A percentile compares a stretch with the other conserved stretches of the same genome.
Evolutionary conservation across 2,113 vertebrate genomes (phyloP).

Genomic region (Amphiprion percula): DNA sequence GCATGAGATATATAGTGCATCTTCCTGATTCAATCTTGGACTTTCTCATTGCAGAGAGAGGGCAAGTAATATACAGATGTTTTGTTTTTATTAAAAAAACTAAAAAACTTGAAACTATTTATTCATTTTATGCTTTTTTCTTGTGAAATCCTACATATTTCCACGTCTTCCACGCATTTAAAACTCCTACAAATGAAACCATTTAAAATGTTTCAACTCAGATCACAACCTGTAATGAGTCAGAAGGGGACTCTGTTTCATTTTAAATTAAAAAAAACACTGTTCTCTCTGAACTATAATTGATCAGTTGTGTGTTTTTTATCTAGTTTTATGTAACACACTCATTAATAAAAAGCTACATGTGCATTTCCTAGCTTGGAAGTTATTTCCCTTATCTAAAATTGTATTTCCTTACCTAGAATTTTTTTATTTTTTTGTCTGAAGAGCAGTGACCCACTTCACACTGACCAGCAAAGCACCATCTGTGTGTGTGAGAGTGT

Average conservation of each 20-base stretch:
- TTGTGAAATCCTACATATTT: background rate
- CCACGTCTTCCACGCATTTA: background rate
- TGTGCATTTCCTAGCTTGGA: slow-evolving; percentile 19
- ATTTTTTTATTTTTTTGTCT: slow-evolving; percentile 27
- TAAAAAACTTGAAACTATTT: background rate
- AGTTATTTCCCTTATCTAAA: slow-evolving; percentile 49
- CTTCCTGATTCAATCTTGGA: slow-evolving; percentile 19
- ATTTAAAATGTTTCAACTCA: background rate
- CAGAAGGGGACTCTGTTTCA: background rate
- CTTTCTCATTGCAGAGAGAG: slow-evolving; percentile 3
- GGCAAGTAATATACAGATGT: background rate
- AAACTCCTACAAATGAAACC: background rate
- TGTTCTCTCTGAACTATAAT: background rate
- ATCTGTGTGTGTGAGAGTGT: slow-evolving; percentile 5
- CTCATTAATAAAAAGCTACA: slow-evolving; percentile 5
- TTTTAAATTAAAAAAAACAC: background rate
- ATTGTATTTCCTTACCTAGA: slow-evolving; percentile 25
- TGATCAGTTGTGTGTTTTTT: background rate
- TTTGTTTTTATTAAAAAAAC: background rate
- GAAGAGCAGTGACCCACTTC: slow-evolving; percentile 60
- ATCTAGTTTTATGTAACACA: background rate
- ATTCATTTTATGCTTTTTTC: background rate
- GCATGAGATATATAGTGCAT: slow-evolving; percentile 11
- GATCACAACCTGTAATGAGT: background rate
- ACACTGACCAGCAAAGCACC: slow-evolving; percentile 47